Evolutionary conservation across 2,888 invertebrate genomes (phyloP), one percentile per base, ranked within the genome.

Genomic region (Acrocyrtus sp.): DNA sequence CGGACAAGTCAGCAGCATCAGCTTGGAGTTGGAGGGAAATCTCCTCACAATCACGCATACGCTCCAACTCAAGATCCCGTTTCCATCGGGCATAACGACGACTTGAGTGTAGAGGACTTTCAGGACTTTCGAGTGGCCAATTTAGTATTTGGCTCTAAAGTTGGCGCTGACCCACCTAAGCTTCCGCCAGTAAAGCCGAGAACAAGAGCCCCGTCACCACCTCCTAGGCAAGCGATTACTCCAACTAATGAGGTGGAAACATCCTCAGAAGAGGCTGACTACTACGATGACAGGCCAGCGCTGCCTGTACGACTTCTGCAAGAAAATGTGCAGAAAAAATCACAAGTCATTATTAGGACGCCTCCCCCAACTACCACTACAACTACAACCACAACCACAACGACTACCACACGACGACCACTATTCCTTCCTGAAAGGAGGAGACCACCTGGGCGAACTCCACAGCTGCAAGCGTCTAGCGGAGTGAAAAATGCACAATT

Each of bases 21-120:
- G 3, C 70, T 58, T 19, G 50, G 61, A 48, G n/a, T n/a, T n/a
- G n/a, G n/a, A n/a, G 48, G 54, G 17, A 27, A 58, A 19, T 80
- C 81, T n/a, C 78, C 80, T 0, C 80, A 80, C 27, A 80, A 80
- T 51, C 78, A 80, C 41, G 76, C 72, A 27, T 81, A 78, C 48
- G 78, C 81, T 3, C 80, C 80, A 0, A 81, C 81, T 0, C 78
- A 80, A 57, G 76, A 80, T 34, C 81, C 81, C 1, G 72, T 77
- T 8, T 53, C 53, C 3, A 58, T 69, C 12, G 72, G 41, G 0
- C 57, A 79, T 39, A 76, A 77, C 43, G 81, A 80, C 17, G 81
- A 79, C 54, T 39, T 81, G 21, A 75, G 63, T 34, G 75, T 74
- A 0, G 79, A 81, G 51, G 81, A 81, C 61, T 75, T 80, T 58